phyloP scores from a whole-genome alignment of 2,888 invertebrate species.

The Campoletis raptor region DNA sequence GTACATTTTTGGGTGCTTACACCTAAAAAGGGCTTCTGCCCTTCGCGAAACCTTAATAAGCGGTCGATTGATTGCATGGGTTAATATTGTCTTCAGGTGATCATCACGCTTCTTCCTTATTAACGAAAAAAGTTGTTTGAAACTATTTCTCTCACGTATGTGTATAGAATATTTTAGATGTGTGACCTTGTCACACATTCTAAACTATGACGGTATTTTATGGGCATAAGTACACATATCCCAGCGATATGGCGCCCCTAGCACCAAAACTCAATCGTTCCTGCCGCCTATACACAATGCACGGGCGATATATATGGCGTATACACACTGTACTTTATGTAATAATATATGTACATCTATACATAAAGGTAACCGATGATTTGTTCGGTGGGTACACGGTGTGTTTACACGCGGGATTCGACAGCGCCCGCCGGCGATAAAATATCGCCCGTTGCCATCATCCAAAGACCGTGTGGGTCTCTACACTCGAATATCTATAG shows the following conservation, averaged over 20 bases:
- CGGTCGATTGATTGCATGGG: too few relatives aligned
- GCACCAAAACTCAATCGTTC: constrained; percentile 37
- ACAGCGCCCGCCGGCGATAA: constrained; percentile 69
- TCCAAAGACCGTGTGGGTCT: constrained; percentile 57
- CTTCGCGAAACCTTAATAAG: too few relatives aligned
- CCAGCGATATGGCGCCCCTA: constrained; percentile 23
- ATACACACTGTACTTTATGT: constrained; percentile 4
- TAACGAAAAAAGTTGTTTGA: not conserved
- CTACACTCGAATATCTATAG: constrained; percentile 43
- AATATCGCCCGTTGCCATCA: constrained; percentile 69
- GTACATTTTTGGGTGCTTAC: too few relatives aligned
- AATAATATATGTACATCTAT: constrained; percentile 25
- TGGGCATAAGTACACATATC: constrained; percentile 23
- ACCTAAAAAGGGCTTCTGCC: too few relatives aligned
- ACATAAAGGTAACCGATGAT: constrained; percentile 69
- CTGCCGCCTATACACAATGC: constrained; percentile 9
- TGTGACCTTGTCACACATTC: not conserved
- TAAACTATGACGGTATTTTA: constrained; percentile 24
- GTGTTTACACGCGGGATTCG: constrained; percentile 74
- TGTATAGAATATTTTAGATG: not conserved
- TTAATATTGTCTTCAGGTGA: not conserved
- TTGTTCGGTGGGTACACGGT: constrained; percentile 73
- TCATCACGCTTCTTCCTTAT: not conserved
- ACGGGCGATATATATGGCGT: not conserved
- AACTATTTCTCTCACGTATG: not conserved